Base-by-base conservation (phyloP, 2,113 vertebrate species). In the Bothrops jararaca region DNA sequence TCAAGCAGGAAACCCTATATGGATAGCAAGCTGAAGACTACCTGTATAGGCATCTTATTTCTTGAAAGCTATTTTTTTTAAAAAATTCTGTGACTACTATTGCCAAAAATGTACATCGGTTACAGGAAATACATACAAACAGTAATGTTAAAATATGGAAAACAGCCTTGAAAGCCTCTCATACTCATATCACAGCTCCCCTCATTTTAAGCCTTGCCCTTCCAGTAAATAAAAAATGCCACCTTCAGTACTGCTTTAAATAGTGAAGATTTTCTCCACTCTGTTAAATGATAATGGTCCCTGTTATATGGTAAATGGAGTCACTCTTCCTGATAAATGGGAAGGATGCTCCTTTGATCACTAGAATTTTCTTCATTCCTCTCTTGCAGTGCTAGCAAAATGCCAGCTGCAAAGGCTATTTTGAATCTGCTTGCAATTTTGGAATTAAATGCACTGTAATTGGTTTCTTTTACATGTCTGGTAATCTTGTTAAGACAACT, bases 401-500 rank as follows among this genome's bases (percentile, higher is more conserved):
- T 95, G 93, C 94, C 94, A 97, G 95, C 94, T 97, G 97, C 95
- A 96, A 94, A 96, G 94, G 95, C 94, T 92, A 95, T 95, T 97
- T 96, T 96, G 96, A 96, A 95, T 95, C 94, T 96, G 94, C 95
- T 96, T 96, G 93, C 95, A 95, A 96, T 96, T 97, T 97, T 95
- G 95, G 95, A 96, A 97, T 96, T 96, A 95, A 96, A 96, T 95
- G 94, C 93, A 93, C 94, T 95, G 94, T 95, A 97, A 97, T 97
- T 97, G 95, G 96, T 95, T 97, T 95, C 94, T 96, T 97, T 95
- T 96, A 94, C 95, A 96, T 96, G 85, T 96, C 97, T 96, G 94
- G 95, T 97, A 95, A 96, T 97, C 96, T 96, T 96, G 95, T 96
- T 97, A 97, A 97, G 95, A 96, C 95, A 97, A 96, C 96, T 97